phyloP scores from a whole-genome alignment of 2,113 vertebrate genomes.

The Pithys albifrons region DNA sequence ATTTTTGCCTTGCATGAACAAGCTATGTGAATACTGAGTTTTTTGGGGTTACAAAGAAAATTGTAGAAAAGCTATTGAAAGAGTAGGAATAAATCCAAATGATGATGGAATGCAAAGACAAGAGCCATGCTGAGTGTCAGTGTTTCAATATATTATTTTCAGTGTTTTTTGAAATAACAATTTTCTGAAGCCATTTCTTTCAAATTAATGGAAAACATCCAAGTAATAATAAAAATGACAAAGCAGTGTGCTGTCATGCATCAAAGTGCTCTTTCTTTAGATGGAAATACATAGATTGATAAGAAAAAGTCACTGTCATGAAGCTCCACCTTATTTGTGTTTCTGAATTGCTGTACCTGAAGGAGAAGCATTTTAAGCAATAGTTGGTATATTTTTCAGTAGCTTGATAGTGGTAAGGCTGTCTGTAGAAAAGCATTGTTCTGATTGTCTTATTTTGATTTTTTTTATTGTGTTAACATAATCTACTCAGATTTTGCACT shows the following conservation, averaged over 20 bases:
- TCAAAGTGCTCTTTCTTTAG: not conserved
- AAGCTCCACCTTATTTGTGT: not conserved
- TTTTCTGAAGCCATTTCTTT: slow-evolving; percentile 4
- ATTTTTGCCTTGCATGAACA: not conserved
- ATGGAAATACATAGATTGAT: not conserved
- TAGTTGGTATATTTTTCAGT: not conserved
- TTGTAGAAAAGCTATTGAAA: not conserved
- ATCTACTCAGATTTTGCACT: not conserved
- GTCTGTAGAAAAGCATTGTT: not conserved
- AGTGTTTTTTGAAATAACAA: slow-evolving; percentile 3
- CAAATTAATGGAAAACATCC: not conserved
- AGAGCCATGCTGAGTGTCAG: not conserved
- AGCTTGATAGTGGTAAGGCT: not conserved
- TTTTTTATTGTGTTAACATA: not conserved
- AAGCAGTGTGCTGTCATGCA: not conserved
- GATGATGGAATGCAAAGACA: not conserved
- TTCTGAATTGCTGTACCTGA: not conserved
- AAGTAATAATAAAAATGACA: not conserved
- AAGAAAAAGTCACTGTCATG: not conserved
- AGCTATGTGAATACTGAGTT: not conserved
- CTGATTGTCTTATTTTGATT: not conserved
- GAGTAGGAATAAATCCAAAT: not conserved
- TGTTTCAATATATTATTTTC: not conserved
- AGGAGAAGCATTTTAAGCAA: not conserved
- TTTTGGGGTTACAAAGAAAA: not conserved